A percentile compares a stretch with the other conserved stretches of the same genome.
phyloP scores from a whole-genome alignment of 1,140 invertebrate genomes.

The Temnothorax nylanderi region DNA sequence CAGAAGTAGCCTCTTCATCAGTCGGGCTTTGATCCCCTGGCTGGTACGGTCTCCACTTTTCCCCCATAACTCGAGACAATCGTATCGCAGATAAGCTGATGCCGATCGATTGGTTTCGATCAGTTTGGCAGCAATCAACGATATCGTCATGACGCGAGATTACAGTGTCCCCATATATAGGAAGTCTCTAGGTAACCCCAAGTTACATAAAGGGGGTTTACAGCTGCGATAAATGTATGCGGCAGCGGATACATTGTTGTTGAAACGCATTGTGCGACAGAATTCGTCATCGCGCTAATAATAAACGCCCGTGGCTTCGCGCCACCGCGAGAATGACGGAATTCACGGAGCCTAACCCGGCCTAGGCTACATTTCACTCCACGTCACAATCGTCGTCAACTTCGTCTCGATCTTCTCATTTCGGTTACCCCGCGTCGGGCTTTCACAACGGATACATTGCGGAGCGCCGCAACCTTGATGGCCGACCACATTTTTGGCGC shows the following conservation, averaged over 20 bases:
- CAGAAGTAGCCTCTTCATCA: slow-evolving; percentile 22
- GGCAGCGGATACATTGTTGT: slow-evolving; percentile 2
- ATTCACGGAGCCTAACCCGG: background rate
- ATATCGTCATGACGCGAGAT: background rate
- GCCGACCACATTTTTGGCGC: background rate
- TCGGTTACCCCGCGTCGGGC: background rate
- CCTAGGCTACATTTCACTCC: background rate
- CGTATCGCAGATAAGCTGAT: slow-evolving; percentile 6
- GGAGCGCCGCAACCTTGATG: background rate
- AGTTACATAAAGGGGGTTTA: background rate
- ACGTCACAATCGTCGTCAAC: background rate
- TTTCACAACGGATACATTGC: background rate
- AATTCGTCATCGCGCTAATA: slow-evolving; percentile 26
- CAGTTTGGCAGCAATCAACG: background rate
- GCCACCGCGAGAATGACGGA: slow-evolving; percentile 16
- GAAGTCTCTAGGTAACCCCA: background rate
- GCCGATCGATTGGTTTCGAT: background rate
- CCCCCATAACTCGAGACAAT: slow-evolving; percentile 17
- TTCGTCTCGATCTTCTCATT: background rate
- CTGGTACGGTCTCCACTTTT: slow-evolving; percentile 18
- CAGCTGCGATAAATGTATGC: background rate
- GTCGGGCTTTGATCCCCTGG: slow-evolving; percentile 10
- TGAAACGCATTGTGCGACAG: background rate
- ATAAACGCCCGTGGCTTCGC: slow-evolving; percentile 31
- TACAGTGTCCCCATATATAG: background rate